Evolutionary conservation across 2,888 invertebrate genomes (phyloP), one percentile per base, ranked within the genome.

Genomic region (Brachylomia viminalis): DNA sequence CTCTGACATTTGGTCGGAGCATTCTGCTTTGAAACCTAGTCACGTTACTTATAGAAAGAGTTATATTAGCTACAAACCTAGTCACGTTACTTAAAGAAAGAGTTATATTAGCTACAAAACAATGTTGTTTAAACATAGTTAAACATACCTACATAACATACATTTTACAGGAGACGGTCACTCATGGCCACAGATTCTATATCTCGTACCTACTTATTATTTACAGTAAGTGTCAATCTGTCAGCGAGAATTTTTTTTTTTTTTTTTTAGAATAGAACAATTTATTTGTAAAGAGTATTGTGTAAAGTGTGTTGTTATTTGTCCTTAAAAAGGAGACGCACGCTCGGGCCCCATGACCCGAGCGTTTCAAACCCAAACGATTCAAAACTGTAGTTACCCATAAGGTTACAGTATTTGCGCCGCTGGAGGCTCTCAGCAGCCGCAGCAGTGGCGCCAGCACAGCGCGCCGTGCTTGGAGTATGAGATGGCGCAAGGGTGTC

Each of bases 1-100:
- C 54, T n/a, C 30, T 61, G 20, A 27, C 52, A 66, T 59, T 42
- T 13, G 10, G 27, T 56, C 17, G 20, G 33, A 54, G 27, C 54
- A 27, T 30, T n/a, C n/a, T 47, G 30, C n/a, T 73, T 80, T 38
- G 11, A 27, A 64, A 33, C 42, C 58, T 47, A 52, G 49, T 68
- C 80, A 68, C 80, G 33, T 58, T 56, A 52, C n/a, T 7, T 23
- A 45, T 45, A 27, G 20, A 45, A 76, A 33, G 15, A 75, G 30
- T 61, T 47, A 49, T 27, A 27, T 30, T 13, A 47, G 56, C 27
- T 38, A 72, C 10, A 47, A 23, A 27, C 42, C 58, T 47, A 52
- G 49, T 68, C 80, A 68, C 80, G 33, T 58, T 56, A 52, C n/a
- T 7, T 23, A 45, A 33, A 27, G 20, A 45, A 76, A 33, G 15